Percentiles rank a stretch among this genome's conserved stretches.
Conservation (phyloP, 2,888 invertebrate genomes). For the Eurytoma californica region DNA sequence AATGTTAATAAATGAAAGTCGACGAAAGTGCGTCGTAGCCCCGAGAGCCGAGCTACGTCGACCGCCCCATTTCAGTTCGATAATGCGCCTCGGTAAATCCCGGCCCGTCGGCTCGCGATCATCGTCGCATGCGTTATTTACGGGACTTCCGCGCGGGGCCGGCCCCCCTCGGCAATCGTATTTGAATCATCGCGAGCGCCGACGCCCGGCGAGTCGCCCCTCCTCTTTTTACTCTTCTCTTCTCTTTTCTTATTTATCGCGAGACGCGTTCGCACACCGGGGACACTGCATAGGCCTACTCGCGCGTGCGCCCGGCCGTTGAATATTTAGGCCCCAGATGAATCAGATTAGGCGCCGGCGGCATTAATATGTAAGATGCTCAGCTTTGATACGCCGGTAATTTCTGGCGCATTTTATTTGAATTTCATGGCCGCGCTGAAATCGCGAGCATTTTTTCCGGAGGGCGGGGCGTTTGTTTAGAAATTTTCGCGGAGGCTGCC, state of each 20-base stretch:
- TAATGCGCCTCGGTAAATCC: conserved; percentile 24
- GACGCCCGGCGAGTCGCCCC: not conserved
- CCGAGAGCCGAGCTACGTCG: too few relatives aligned
- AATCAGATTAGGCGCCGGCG: conserved; percentile 25
- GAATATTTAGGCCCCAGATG: conserved; percentile 32
- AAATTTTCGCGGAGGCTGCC: not conserved
- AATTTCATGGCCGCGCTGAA: conserved; percentile 27
- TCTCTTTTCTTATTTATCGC: conserved; percentile 31
- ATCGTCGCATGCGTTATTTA: not conserved
- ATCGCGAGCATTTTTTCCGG: not conserved
- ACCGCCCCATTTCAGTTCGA: conserved; percentile 39
- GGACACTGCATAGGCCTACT: not conserved
- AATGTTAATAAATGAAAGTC: too few relatives aligned
- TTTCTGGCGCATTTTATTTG: conserved; percentile 20
- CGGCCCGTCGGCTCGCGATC: not conserved
- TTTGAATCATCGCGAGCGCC: not conserved
- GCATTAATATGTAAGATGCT: conserved; percentile 23
- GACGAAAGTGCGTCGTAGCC: too few relatives aligned
- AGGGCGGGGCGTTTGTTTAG: not conserved
- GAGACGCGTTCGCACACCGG: not conserved
- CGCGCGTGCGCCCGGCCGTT: conserved; percentile 18
- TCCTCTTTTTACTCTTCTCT: not conserved
- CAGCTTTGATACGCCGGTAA: not conserved
- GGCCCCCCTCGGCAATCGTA: not conserved
- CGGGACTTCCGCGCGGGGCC: not conserved